These are phyloP conservation scores for Steinernema carpocapsae DNA, from an alignment of 2,888 invertebrate genomes.

Conservation along the genomic window DNA sequence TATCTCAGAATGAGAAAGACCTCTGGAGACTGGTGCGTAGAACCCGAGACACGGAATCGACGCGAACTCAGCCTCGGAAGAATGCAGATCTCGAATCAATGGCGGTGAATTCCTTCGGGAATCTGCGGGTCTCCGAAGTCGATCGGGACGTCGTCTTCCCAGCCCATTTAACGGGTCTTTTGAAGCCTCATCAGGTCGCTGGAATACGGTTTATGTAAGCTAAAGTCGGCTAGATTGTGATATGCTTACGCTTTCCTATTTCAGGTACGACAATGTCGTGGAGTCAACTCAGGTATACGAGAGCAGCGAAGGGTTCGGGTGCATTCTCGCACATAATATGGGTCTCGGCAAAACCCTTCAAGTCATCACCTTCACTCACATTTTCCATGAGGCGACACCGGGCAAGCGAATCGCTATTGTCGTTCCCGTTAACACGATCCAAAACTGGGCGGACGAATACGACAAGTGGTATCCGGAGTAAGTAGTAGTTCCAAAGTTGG, in stretches of 20 bases:
- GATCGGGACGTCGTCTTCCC: conserved; percentile 60
- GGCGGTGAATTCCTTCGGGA: not conserved
- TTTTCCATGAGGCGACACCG: conserved; percentile 69
- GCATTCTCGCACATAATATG: conserved; percentile 98
- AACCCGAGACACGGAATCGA: not conserved
- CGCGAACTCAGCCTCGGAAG: not conserved
- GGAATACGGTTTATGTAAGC: conserved; percentile 64
- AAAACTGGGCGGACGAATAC: conserved; percentile 92
- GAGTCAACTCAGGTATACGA: conserved; percentile 88
- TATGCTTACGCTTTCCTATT: conserved; percentile 70
- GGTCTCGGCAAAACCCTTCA: conserved; percentile 95
- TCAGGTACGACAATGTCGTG: conserved; percentile 87
- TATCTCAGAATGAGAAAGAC: conserved; percentile 6
- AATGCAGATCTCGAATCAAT: conserved; percentile 1
- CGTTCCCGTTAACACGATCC: conserved; percentile 96
- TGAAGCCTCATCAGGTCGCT: conserved; percentile 65
- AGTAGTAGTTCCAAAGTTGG: not conserved
- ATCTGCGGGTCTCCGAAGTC: conserved; percentile 40
- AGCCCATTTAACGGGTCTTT: conserved; percentile 54
- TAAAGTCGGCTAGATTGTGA: too few relatives aligned
- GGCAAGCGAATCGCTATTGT: conserved; percentile 79
- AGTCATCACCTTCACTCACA: conserved; percentile 45
- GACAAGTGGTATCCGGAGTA: conserved; percentile 88
- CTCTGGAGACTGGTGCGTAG: not conserved
- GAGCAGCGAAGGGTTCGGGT: conserved; percentile 87